These are phyloP conservation scores for Myodes glareolus DNA, from an alignment of 2,113 vertebrate genomes.

Conservation along the genomic window DNA sequence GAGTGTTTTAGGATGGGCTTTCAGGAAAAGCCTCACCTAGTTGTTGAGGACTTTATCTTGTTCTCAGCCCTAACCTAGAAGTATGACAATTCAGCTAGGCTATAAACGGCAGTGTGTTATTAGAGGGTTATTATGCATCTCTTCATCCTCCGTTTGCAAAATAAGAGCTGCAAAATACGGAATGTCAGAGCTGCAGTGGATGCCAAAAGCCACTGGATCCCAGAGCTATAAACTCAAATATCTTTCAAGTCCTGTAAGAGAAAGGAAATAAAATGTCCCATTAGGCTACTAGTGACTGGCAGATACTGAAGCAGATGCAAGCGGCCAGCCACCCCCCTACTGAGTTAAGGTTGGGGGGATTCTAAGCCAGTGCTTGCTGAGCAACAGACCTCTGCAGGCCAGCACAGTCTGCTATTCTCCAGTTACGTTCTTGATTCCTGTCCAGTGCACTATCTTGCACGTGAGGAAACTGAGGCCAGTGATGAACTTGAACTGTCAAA, in stretches of 20 bases:
- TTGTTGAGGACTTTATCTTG: background rate
- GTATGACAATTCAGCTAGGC: background rate
- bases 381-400: background rate
- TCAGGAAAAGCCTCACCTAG: background rate
- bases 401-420: accelerated
- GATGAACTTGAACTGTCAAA: background rate
- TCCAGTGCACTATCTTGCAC: background rate
- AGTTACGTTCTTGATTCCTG: background rate
- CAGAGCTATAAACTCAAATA: background rate
- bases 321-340: background rate
- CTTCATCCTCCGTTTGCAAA: background rate
- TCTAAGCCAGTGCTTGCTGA: background rate
- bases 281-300: background rate
- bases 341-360: background rate
- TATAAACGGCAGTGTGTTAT: background rate
- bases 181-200: background rate
- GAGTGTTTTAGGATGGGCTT: background rate
- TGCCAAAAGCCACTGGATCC: background rate
- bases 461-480: background rate
- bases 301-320: background rate
- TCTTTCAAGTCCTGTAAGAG: background rate
- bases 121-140: background rate
- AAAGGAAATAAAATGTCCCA: background rate
- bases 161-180: background rate
- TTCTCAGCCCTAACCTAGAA: background rate